Evolutionary conservation across 2,888 invertebrate genomes (phyloP).

Genomic region (Lithophane semibrunnea): DNA sequence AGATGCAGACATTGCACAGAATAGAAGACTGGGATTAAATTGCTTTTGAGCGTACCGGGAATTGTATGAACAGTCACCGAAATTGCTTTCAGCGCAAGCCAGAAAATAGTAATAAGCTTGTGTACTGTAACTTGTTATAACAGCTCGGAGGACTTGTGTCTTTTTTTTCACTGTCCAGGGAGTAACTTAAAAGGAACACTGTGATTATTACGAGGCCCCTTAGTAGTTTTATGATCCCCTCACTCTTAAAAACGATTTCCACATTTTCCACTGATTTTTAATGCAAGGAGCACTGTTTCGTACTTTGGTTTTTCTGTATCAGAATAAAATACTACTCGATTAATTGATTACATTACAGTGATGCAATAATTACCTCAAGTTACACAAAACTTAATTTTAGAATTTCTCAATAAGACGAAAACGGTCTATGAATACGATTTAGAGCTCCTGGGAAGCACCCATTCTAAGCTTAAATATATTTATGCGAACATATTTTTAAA

Average conservation of each 20-base stretch:
- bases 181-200: neutral
- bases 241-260: neutral
- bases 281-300: neutral
- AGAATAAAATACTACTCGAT: neutral
- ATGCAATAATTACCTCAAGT: neutral
- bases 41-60: slow-evolving; percentile 47
- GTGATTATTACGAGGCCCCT: neutral
- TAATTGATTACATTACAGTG: neutral
- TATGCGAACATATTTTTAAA: neutral
- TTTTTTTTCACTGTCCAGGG: slow-evolving; percentile 17
- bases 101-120: slow-evolving; percentile 49
- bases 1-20: slow-evolving; percentile 35
- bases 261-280: neutral
- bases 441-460: neutral
- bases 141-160: slow-evolving; percentile 3
- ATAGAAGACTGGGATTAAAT: slow-evolving; percentile 57
- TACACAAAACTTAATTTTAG: neutral
- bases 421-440: neutral
- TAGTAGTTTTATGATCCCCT: neutral
- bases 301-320: neutral
- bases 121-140: slow-evolving; percentile 42
- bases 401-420: neutral
- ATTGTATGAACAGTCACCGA: slow-evolving; percentile 42
- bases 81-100: slow-evolving; percentile 45
- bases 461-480: neutral